Evolutionary conservation across 2,888 invertebrate species (phyloP).

Genomic region (Blastobasis adustella): DNA sequence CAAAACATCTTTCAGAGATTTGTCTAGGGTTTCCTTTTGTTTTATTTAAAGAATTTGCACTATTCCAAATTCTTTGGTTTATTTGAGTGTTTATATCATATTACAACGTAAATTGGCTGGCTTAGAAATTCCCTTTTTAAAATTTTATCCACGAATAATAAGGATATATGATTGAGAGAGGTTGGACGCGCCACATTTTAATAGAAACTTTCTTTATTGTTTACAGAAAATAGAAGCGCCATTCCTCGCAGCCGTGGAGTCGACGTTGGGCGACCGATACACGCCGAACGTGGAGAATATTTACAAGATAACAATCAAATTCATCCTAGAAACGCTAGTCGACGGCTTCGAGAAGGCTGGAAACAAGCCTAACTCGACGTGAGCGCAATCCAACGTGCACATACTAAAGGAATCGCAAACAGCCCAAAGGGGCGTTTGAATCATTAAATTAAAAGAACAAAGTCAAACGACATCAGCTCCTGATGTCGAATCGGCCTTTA

Average conservation of each 20-base stretch:
- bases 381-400: slow-evolving; percentile 17
- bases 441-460: slow-evolving; percentile 3
- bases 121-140: too few relatives aligned
- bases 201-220: slow-evolving; percentile 6
- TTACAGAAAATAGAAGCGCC: slow-evolving; percentile 92
- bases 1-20: too few relatives aligned
- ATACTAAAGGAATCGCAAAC: slow-evolving; percentile 8
- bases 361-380: slow-evolving; percentile 42
- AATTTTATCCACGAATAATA: too few relatives aligned
- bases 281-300: slow-evolving; percentile 93
- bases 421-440: background rate
- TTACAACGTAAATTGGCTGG: too few relatives aligned
- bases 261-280: slow-evolving; percentile 90
- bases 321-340: slow-evolving; percentile 89
- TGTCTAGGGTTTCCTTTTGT: too few relatives aligned
- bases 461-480: slow-evolving; percentile 8
- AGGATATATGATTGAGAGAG: too few relatives aligned
- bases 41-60: too few relatives aligned
- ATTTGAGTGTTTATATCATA: too few relatives aligned
- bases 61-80: too few relatives aligned
- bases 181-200: too few relatives aligned
- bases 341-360: slow-evolving; percentile 81
- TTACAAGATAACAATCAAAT: slow-evolving; percentile 92
- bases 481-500: slow-evolving; percentile 20
- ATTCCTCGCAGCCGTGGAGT: slow-evolving; percentile 89